Evolutionary conservation across 1,140 invertebrate genomes (phyloP).

Genomic region (Hesperophylax magnus): DNA sequence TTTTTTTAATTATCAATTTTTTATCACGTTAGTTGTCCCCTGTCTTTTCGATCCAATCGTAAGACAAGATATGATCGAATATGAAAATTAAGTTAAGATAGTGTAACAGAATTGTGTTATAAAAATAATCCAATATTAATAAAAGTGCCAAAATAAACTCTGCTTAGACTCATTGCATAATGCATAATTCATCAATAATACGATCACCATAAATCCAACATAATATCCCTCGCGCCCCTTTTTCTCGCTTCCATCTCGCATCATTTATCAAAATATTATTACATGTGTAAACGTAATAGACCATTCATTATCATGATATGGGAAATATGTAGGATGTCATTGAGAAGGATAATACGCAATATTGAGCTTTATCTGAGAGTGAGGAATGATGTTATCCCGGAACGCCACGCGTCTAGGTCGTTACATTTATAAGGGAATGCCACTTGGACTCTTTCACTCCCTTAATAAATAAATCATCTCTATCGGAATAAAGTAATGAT

Average conservation of each 20-base stretch:
- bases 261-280: constrained; percentile 54
- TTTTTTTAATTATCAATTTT: too few species aligned
- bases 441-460: constrained; percentile 16
- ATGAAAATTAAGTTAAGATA: too few species aligned
- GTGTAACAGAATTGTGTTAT: too few species aligned
- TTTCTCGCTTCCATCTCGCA: constrained; percentile 6
- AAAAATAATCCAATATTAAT: too few species aligned
- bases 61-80: too few species aligned
- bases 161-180: not conserved
- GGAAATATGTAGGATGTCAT: constrained; percentile 48
- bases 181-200: constrained; percentile 13
- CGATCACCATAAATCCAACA: constrained; percentile 21
- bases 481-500: constrained; percentile 35
- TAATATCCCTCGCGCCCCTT: constrained; percentile 22
- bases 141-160: too few species aligned
- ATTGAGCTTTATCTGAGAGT: constrained; percentile 25
- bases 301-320: constrained; percentile 30
- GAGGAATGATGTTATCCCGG: constrained; percentile 8
- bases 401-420: constrained; percentile 45
- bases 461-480: constrained; percentile 41
- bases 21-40: too few species aligned
- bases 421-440: constrained; percentile 24
- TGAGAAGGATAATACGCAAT: constrained; percentile 37
- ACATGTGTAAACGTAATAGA: constrained; percentile 49
- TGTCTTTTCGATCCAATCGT: too few species aligned